Conservation (phyloP, 2,113 vertebrate genomes). For the Clarias gariepinus region DNA sequence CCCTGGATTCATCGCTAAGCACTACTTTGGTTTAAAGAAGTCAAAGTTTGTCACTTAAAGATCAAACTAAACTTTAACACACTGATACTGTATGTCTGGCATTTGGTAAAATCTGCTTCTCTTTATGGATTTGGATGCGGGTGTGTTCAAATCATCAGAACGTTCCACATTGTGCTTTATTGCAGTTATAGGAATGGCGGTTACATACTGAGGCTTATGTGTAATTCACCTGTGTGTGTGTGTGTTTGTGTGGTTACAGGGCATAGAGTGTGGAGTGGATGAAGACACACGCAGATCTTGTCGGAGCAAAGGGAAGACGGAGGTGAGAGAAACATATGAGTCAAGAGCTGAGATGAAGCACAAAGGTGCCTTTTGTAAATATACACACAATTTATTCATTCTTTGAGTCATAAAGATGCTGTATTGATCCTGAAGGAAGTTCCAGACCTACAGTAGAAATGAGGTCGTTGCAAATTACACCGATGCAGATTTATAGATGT, state of each 20-base stretch:
- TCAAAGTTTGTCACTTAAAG: background rate
- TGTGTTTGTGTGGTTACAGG: conserved; percentile 68
- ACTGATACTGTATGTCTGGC: too few relatives aligned
- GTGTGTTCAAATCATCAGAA: background rate
- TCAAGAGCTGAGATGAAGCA: conserved; percentile 13
- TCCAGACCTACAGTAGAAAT: too few relatives aligned
- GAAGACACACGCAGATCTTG: conserved; percentile 88
- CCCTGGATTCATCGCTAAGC: background rate
- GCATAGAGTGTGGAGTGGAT: conserved; percentile 87
- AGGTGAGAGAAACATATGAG: conserved; percentile 72
- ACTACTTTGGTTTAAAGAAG: background rate
- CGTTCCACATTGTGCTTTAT: background rate
- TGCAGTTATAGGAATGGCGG: background rate
- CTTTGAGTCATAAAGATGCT: background rate
- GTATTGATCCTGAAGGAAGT: too few relatives aligned
- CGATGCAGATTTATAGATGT: too few relatives aligned
- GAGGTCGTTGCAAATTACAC: too few relatives aligned
- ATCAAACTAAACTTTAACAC: too few relatives aligned
- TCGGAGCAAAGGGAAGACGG: conserved; percentile 94
- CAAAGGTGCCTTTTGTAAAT: background rate
- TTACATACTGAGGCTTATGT: background rate
- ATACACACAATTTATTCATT: background rate
- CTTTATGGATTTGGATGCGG: background rate
- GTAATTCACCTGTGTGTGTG: background rate
- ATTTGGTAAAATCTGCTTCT: too few relatives aligned